phyloP scores from a whole-genome alignment of 2,888 invertebrate species.

The Napeogenes sylphis region DNA sequence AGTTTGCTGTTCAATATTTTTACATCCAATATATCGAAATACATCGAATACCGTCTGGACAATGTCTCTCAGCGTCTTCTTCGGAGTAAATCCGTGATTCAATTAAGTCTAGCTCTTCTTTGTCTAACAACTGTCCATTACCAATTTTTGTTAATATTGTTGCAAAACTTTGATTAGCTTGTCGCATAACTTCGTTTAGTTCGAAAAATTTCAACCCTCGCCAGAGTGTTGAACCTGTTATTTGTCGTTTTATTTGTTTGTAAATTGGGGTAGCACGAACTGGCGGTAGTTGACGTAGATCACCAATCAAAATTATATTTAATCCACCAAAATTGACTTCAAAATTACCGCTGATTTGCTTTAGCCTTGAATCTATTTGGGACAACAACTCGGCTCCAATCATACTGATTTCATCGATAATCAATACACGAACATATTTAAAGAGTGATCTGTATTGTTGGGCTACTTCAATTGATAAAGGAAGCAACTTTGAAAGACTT shows the following conservation, averaged over 20 bases:
- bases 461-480: constrained; percentile 20
- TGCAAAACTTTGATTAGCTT: constrained; percentile 26
- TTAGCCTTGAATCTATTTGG: constrained; percentile 40
- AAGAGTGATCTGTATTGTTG: constrained; percentile 34
- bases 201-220: constrained; percentile 28
- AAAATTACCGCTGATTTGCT: constrained; percentile 43
- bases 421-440: constrained; percentile 38
- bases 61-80: no score
- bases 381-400: constrained; percentile 36
- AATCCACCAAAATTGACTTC: constrained; percentile 28
- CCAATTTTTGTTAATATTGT: constrained; percentile 30
- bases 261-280: constrained; percentile 39
- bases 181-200: constrained; percentile 26
- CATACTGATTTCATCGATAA: constrained; percentile 52
- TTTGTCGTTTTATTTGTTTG: constrained; percentile 10
- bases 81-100: no score
- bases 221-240: constrained; percentile 23
- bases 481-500: constrained; percentile 22
- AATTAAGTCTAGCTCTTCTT: constrained; percentile 14
- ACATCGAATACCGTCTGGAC: no score
- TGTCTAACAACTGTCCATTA: constrained; percentile 24
- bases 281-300: constrained; percentile 36
- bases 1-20: no score
- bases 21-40: no score
- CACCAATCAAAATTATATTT: constrained; percentile 34